Evolutionary conservation across 2,797 vertebrate species (phyloP), one percentile per base, ranked within the genome.

Genomic region (Esox masquinongy): DNA sequence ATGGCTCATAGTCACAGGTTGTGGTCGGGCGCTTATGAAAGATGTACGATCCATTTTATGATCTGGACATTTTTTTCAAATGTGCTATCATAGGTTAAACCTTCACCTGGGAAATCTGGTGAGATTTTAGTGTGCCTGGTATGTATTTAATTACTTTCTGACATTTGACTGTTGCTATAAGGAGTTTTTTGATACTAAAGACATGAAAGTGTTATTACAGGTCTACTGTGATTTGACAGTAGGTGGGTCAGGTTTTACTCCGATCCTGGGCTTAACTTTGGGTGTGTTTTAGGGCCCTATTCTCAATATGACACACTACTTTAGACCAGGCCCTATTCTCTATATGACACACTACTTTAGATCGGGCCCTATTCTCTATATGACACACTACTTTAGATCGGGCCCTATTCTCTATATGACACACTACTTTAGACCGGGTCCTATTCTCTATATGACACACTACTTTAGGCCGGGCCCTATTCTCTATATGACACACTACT

Each of bases 21-120:
- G 53, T 72, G 39, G 15, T 66, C 29, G 19, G 72, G 61, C 34
- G 8, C 36, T 43, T 73, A 50, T 36, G 43, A 34, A 70, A 50
- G 24, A 63, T 51, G 74, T 73, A 53, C 61, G 69, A 76, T 73
- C 29, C 31, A 16, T 69, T 73, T 75, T 73, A 51, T 72, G 17
- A 75, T 73, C 73, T 76, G 68, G 29, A 49, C 49, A 49, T 80
- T 73, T 74, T 0, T 26, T 53, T 64, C 49, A 76, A 36, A 71
- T 47, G 26, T 12, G 7, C 2, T 50, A 17, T 51, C 68, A 53
- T 61, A 61, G 43, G 24, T 61, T 36, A 2, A 74, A 50, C 50
- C 49, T 66, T 78, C 26, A 39, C 53, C 8, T 63, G 31, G 69
- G 49, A 43, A 51, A 31, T 16, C 59, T 64, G 5, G 29, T 69